Conservation (phyloP, 1,140 invertebrate species). For the Sycobia sp. region DNA sequence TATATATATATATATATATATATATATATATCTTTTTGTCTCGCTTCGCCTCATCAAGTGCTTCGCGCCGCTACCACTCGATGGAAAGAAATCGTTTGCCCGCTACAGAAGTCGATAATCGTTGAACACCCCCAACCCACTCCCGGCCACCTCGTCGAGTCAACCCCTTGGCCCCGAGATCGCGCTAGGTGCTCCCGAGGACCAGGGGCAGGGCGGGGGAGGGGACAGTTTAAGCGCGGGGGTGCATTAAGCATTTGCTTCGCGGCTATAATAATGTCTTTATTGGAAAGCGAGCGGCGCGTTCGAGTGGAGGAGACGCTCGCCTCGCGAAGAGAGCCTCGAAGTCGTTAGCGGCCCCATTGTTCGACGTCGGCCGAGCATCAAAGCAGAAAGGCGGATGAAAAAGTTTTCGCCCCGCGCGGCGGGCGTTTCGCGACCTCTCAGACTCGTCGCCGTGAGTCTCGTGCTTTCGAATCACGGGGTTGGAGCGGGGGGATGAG, state of each 20-base stretch:
- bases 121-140: conserved; percentile 31
- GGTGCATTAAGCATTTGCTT: conserved; percentile 55
- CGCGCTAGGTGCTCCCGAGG: conserved; percentile 42
- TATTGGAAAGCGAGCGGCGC: conserved; percentile 51
- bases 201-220: conserved; percentile 36
- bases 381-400: conserved; percentile 23
- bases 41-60: background rate
- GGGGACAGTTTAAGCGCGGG: conserved; percentile 52
- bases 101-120: conserved; percentile 55
- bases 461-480: too few relatives aligned
- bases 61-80: conserved; percentile 15
- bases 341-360: conserved; percentile 44
- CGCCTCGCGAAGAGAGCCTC: conserved; percentile 11
- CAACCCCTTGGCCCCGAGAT: conserved; percentile 27
- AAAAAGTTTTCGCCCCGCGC: conserved; percentile 22
- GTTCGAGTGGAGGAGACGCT: conserved; percentile 25
- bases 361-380: conserved; percentile 36
- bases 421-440: conserved; percentile 8
- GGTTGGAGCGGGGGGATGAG: too few relatives aligned
- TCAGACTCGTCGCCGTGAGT: too few relatives aligned
- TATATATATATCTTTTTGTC: too few relatives aligned
- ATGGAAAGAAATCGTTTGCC: conserved; percentile 53
- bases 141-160: conserved; percentile 29
- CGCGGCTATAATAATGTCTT: conserved; percentile 53
- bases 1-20: too few relatives aligned